Conservation (phyloP, 2,113 vertebrate species). For the Nothobranchius furzeri region DNA sequence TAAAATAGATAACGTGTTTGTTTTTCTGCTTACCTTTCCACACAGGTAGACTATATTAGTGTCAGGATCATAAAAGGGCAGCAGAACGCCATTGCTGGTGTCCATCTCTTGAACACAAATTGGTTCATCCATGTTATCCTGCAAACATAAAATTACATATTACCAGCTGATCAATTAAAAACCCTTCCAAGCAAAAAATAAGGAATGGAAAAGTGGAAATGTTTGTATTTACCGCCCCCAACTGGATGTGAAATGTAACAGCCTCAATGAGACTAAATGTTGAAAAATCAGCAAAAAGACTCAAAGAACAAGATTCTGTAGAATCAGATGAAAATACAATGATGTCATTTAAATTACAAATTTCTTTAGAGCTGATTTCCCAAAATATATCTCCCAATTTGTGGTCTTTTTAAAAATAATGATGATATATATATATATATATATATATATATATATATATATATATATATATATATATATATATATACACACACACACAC, state of each 20-base stretch:
- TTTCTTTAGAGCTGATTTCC: no score
- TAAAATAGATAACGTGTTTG: background rate
- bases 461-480: no score
- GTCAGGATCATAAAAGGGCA: slow-evolving; percentile 95
- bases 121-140: slow-evolving; percentile 96
- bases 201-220: background rate
- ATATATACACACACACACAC: no score
- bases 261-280: background rate
- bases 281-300: background rate
- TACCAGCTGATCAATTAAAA: background rate
- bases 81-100: slow-evolving; percentile 93
- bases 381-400: no score
- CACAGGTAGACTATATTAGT: slow-evolving; percentile 95
- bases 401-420: no score
- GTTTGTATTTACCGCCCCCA: slow-evolving; percentile 35
- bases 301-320: no score
- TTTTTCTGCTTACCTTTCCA: slow-evolving; percentile 85
- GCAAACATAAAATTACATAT: slow-evolving; percentile 21
- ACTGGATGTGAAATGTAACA: slow-evolving; percentile 28
- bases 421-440: no score
- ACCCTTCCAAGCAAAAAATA: background rate
- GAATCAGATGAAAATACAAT: no score
- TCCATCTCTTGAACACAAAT: slow-evolving; percentile 98
- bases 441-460: no score
- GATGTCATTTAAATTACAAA: no score